These are phyloP conservation scores for Cossypha niveicapilla DNA, from an alignment of 2,797 vertebrate species.

Conservation along the genomic window DNA sequence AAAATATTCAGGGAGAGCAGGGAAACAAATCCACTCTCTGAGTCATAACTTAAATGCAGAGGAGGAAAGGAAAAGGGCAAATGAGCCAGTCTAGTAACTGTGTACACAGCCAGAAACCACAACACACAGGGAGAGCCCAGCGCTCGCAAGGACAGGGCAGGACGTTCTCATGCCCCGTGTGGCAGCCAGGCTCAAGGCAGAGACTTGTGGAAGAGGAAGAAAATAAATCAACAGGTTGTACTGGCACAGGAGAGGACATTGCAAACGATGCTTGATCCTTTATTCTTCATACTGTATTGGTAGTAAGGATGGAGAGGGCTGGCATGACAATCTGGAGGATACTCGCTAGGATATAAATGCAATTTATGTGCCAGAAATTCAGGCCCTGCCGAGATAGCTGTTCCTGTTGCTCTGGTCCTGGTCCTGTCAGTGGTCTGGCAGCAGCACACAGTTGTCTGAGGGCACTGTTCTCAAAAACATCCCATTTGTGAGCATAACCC, in stretches of 20 bases:
- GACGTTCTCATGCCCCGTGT: fast-evolving
- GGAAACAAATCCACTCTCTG: not conserved
- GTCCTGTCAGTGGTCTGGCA: not conserved
- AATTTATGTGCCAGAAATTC: not conserved
- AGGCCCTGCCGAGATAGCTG: not conserved
- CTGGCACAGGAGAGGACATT: not conserved
- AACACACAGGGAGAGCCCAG: not conserved
- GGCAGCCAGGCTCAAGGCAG: not conserved
- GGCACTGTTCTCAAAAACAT: not conserved
- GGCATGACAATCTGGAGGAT: not conserved
- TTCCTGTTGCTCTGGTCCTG: not conserved
- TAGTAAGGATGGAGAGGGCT: not conserved
- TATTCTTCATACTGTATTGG: not conserved
- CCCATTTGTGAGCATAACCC: fast-evolving
- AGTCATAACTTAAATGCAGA: not conserved
- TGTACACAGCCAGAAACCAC: not conserved
- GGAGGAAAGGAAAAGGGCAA: not conserved
- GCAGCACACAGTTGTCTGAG: not conserved
- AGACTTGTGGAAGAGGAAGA: not conserved
- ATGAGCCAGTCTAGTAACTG: not conserved
- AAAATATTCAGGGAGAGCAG: not conserved
- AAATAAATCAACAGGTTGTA: not conserved
- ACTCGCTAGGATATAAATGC: not conserved
- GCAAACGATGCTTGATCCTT: not conserved
- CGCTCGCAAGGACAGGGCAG: not conserved